phyloP scores from a whole-genome alignment of 2,888 invertebrate species.

The Acanthosepion lycidas region DNA sequence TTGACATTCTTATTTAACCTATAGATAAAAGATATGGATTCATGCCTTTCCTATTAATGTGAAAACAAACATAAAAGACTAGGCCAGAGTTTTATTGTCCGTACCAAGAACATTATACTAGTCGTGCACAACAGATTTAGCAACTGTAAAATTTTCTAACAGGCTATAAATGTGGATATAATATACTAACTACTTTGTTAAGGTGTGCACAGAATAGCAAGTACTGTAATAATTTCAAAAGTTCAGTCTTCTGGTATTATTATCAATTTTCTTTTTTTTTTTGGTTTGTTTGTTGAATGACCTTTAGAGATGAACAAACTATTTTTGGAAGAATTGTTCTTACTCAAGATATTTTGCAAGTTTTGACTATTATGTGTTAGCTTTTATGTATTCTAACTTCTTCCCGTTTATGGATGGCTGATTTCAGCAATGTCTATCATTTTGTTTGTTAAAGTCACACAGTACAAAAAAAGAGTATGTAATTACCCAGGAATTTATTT shows the following conservation, averaged over 20 bases:
- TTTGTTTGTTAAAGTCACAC: neutral
- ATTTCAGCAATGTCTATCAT: neutral
- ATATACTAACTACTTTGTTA: too few species aligned
- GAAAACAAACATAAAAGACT: too few species aligned
- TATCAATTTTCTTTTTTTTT: neutral
- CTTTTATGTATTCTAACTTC: neutral
- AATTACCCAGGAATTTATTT: too few species aligned
- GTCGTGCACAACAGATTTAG: too few species aligned
- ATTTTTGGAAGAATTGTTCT: neutral
- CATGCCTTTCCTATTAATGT: too few species aligned
- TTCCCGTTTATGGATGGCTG: neutral
- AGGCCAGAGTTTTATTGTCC: too few species aligned
- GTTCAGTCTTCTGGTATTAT: neutral
- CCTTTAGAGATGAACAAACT: neutral
- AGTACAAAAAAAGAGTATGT: neutral
- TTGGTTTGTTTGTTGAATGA: neutral
- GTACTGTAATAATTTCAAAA: neutral
- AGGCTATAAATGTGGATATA: too few species aligned
- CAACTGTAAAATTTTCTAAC: too few species aligned
- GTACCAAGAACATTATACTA: too few species aligned
- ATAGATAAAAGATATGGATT: too few species aligned
- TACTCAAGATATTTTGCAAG: neutral
- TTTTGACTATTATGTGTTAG: neutral
- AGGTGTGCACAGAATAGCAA: too few species aligned
- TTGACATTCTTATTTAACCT: too few species aligned